phyloP scores from a whole-genome alignment of 2,113 vertebrate species.

The Nanger granti region DNA sequence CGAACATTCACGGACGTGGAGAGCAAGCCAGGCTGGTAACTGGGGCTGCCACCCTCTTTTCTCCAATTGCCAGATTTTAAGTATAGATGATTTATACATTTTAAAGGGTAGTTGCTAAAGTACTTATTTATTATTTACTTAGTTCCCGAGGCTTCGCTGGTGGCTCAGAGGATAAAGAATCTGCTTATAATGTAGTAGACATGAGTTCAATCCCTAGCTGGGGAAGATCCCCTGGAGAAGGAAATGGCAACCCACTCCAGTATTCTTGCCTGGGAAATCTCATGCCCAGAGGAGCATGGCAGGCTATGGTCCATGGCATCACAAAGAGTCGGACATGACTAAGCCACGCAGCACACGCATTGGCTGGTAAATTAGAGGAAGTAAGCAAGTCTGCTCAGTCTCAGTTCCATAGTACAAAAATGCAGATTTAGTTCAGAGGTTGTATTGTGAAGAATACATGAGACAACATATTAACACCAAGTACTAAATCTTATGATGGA shows the following conservation, averaged over 20 bases:
- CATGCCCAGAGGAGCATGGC: background rate
- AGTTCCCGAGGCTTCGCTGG: background rate
- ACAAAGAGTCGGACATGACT: background rate
- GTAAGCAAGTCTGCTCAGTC: background rate
- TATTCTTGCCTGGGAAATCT: background rate
- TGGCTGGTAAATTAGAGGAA: background rate
- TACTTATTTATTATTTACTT: background rate
- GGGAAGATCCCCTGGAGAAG: background rate
- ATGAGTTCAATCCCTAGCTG: background rate
- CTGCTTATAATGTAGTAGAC: background rate
- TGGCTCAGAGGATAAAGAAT: background rate
- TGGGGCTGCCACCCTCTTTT: background rate
- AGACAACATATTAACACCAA: background rate
- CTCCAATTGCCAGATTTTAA: background rate
- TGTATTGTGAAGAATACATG: background rate
- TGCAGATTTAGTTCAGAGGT: background rate
- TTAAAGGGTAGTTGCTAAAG: background rate
- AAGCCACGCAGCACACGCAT: background rate
- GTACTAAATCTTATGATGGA: background rate
- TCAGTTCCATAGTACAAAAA: background rate
- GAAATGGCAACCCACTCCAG: background rate
- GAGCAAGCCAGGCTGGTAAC: background rate
- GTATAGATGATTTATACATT: background rate
- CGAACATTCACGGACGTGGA: fast-evolving
- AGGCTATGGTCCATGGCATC: background rate